Evolutionary conservation across 2,888 invertebrate genomes (phyloP), one percentile per base, ranked within the genome.

Genomic region (Teleiodes luculella): DNA sequence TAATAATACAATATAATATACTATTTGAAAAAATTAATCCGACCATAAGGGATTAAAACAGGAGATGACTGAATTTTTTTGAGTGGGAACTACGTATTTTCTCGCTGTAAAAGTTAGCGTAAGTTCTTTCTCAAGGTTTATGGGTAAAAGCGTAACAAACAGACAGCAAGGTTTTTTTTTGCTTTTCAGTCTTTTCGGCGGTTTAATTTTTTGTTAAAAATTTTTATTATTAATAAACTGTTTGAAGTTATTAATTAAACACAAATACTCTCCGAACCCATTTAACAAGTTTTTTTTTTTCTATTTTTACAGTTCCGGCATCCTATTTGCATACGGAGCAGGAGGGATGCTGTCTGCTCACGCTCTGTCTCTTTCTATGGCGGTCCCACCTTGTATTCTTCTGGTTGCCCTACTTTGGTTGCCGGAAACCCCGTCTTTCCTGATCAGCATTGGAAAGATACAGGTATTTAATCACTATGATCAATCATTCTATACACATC

Each of bases 361-460:
- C 52, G 80, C 86, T 1, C 61, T 89, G 16, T 78, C 89, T 0
- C 61, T 88, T 1, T 77, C 80, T 0, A 86, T 89, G 88, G 80
- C 78, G 0, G 72, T 77, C 0, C 79, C 89, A 1, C 86, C 89
- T 0, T 53, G 66, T 0, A 60, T 86, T 8, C 72, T 89, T n/a
- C 68, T 89, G 50, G 67, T 86, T 0, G 76, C 84, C 0, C 66
- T 89, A 10, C 59, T 86, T 3, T 89, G 89, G 89, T 62, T 89
- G 10, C 89, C 89, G 11, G 89, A 89, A 65, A 86, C 89, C 5
- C 89, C 89, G 0, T 80, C 83, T 0, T 87, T 78, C 55, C 80
- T 89, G 53, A 89, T 89, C 61, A 86, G 83, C 53, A 68, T 81
- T 18, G 89, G 89, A 1, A 78, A 72, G 53, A 80, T 88, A 64